Evolutionary conservation across 1,140 invertebrate genomes (phyloP), one percentile per base, ranked within the genome.

Genomic region (Drosophila seguyi): DNA sequence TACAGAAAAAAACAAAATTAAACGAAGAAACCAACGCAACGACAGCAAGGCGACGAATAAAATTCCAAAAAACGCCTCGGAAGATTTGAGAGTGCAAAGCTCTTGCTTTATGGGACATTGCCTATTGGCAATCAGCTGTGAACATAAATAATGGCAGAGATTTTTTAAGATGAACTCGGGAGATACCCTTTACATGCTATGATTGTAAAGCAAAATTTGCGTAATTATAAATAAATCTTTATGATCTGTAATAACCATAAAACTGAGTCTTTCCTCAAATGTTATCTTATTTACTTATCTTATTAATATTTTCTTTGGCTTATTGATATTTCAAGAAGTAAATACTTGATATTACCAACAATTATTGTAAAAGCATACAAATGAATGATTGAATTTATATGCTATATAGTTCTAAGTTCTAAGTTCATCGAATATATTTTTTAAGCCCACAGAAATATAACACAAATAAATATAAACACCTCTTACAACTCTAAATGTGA

Each of bases 61-160:
- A 72, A 73, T 73, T 73, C 69, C 52, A 73, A 73, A 48, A 72
- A 72, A 59, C 36, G 67, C 67, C 52, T 72, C 68, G 53, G 18
- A 73, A 72, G 53, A 72, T 59, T 41, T 50, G 66, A 50, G 52
- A 57, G 69, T 72, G 68, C 66, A 73, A 72, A 72, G n/a, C 69
- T 73, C 29, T 59, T 73, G 69, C 67, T 72, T 72, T 72, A 72
- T 72, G 68, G 68, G 44, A 50, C 68, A 59, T 29, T 50, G 68
- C 68, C 53, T 73, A 73, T 73, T 73, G 66, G 66, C 68, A 72
- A 72, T 72, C 66, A 72, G 67, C 52, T 72, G 68, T 48, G 38
- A 72, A 72, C 36, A 72, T 72, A 72, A 73, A 72, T 73, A 59
- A 59, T 59, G 53, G 1, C 11, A 14, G 3, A 8, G 10, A 36